Percentiles rank a stretch among this genome's conserved stretches.
Conservation (phyloP, 2,888 invertebrate genomes). For the Athetis lepigone region DNA sequence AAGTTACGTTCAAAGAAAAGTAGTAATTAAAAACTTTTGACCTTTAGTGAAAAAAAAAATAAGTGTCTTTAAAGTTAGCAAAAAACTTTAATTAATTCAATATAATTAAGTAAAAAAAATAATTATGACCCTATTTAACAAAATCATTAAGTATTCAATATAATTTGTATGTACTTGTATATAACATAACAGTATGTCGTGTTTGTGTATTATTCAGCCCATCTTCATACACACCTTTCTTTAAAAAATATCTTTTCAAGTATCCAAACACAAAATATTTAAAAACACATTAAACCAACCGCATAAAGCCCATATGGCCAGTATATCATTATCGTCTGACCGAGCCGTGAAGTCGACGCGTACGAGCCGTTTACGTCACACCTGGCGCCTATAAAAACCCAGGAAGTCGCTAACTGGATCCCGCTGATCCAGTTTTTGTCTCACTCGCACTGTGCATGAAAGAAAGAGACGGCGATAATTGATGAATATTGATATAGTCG, state of each 20-base stretch:
- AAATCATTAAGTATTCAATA: no score
- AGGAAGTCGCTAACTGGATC: constrained; percentile 63
- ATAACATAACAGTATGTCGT: background rate
- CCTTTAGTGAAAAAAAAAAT: no score
- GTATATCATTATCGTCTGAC: constrained; percentile 30
- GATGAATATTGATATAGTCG: constrained; percentile 22
- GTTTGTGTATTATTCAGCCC: background rate
- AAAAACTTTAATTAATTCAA: no score
- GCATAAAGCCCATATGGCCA: constrained; percentile 34
- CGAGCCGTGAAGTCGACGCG: constrained; percentile 34
- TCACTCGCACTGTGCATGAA: constrained; percentile 19
- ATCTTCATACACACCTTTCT: no score
- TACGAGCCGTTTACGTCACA: constrained; percentile 52
- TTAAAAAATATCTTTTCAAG: constrained; percentile 1
- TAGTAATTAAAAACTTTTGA: background rate
- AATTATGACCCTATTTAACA: no score
- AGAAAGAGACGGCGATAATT: constrained; percentile 28
- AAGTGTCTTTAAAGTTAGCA: no score
- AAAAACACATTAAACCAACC: constrained; percentile 49
- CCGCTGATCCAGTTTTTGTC: constrained; percentile 60
- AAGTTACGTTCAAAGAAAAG: background rate
- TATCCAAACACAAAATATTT: constrained; percentile 24
- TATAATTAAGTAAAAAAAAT: no score
- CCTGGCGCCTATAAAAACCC: constrained; percentile 66
- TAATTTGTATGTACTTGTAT: background rate